Base-by-base conservation (phyloP, 2,797 vertebrate genomes). In the Acridotheres tristis region DNA sequence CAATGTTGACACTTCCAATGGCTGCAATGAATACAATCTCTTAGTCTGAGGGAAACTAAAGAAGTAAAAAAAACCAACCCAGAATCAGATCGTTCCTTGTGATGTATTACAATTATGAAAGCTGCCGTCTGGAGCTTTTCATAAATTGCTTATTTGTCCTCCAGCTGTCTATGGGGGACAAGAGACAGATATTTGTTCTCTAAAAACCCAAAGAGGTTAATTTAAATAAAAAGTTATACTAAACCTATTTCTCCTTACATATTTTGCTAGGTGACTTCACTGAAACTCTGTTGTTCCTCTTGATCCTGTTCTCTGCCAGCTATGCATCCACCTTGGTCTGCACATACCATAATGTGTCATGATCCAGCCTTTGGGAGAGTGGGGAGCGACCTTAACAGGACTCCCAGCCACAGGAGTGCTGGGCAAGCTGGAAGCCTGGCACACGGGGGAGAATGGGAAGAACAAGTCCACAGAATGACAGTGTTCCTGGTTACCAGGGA, bases 401-500 rank as follows among this genome's bases (percentile, higher is more conserved):
- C 27, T 61, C 76, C 51, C 38, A 90, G 66, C 25, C 4, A 0
- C 63, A 75, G 42, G 27, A 81, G 75, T 61, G 47, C 47, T 78
- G 69, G 85, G 48, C 85, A 90, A 55, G 82, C 85, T 94, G 92
- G 85, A 68, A 92, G 51, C 61, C 73, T 87, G 75, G 55, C 82
- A 78, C 74, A 43, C 0, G 0, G 55, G 26, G 67, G 71, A 90
- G 94, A 94, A 94, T 0, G 8, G 73, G 48, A 93, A 90, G 82
- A 96, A 88, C 36, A 88, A 84, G 91, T 91, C 92, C 94, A 93
- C 43, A 80, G 92, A 93, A 94, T 88, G 75, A 91, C 76, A 93
- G 80, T 96, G 93, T 92, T 93, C 89, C 73, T 95, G 80, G 94
- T 96, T 96, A 95, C 95, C 94, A 94, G 66, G 95, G 95, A 94